Base-by-base conservation (phyloP, 2,113 vertebrate species). In the Brachionichthys hirsutus region DNA sequence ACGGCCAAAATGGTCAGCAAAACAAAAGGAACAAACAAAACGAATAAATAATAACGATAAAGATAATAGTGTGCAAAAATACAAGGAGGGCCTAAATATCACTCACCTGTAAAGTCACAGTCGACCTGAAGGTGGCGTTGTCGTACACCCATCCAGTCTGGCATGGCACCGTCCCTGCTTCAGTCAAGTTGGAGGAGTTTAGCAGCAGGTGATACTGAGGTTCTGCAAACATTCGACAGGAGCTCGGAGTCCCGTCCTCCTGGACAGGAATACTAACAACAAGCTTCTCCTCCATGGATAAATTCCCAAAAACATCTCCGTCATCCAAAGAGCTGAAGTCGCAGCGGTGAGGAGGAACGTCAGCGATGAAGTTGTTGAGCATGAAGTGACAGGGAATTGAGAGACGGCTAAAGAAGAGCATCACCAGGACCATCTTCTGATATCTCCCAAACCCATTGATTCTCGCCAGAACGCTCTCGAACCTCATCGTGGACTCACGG, bases 101-200 rank as follows among this genome's bases (percentile, higher is more conserved):
- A 2, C 0, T 80, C 54, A 96, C 95, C 95, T 97, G 83, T 0
- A 93, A 94, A 34, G 90, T 90, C 59, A 94, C 81, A 45, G 94
- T 94, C 54, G 94, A 94, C 52, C 82, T 90, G 84, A 95, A 94
- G 48, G 89, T 91, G 0, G 87, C 91, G 65, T 59, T 85, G 65
- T 95, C 90, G 2, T 93, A 96, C 69, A 89, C 88, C 94, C 95
- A 97, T 78, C 94, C 94, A 0, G 90, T 83, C 61, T 88, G 88
- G 67, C 95, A 96, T 5, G 60, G 57, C 61, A 92, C 80, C 3
- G 72, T 79, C 24, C 57, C 16, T 10, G 58, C 15, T 1, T 81
- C 63, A 16, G 75, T 41, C 0, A 62, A 53, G 63, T 82, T 61
- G 8, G 92, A 92, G 17, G 80, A 76, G 64, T 94, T 93, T 54